phyloP scores from a whole-genome alignment of 2,797 vertebrate genomes.

The Lemur catta region DNA sequence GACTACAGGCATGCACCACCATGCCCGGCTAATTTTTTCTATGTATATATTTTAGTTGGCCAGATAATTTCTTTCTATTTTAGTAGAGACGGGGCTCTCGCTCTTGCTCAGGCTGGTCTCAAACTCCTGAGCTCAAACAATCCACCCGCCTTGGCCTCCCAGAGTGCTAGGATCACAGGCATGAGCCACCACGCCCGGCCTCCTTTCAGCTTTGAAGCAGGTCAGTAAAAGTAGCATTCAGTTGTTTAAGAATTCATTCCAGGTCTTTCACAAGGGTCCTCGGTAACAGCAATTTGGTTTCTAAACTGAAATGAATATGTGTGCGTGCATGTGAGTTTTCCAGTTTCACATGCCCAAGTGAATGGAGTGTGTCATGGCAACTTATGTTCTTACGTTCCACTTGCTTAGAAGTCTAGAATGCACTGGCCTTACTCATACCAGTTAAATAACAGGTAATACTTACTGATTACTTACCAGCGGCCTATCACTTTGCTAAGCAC shows the following conservation, averaged over 20 bases:
- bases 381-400: background rate
- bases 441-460: background rate
- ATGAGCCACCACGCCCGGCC: no score
- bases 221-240: background rate
- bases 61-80: no score
- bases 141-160: no score
- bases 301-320: background rate
- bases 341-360: background rate
- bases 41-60: no score
- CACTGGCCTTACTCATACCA: background rate
- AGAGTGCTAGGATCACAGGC: no score
- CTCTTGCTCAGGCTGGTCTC: no score
- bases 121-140: no score
- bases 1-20: no score
- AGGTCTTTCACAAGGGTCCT: background rate
- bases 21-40: no score
- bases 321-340: background rate
- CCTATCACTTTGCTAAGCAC: background rate
- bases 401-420: background rate
- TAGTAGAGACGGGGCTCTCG: no score
- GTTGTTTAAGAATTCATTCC: background rate
- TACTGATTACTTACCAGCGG: background rate
- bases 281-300: background rate
- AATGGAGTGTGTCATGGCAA: background rate
- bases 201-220: background rate